phyloP scores from a whole-genome alignment of 2,797 vertebrate species.

The Cephalopachus bancanus region DNA sequence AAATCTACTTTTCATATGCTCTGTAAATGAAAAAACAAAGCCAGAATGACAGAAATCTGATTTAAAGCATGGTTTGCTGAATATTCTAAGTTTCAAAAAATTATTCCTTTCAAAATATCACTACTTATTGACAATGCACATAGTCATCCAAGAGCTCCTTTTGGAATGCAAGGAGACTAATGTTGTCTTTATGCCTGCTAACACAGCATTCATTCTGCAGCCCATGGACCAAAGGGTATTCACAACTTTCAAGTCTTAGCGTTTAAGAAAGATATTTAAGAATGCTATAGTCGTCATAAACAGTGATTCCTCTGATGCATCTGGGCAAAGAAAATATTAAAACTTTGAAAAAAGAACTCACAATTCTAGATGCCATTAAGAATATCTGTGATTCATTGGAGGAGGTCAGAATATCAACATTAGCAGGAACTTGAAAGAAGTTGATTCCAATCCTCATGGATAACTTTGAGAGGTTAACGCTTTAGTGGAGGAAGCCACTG shows the following conservation, averaged over 20 bases:
- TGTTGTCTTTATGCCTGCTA: not conserved
- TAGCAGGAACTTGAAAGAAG: not conserved
- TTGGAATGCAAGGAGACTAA: not conserved
- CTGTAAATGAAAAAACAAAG: not conserved
- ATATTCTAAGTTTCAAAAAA: not conserved
- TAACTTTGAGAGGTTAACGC: not conserved
- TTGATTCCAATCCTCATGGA: not conserved
- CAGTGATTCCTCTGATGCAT: not conserved
- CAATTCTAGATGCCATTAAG: not conserved
- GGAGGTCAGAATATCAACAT: not conserved
- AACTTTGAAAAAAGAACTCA: not conserved
- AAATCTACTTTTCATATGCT: not conserved
- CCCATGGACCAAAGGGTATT: not conserved
- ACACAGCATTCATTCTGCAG: not conserved
- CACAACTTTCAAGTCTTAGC: not conserved
- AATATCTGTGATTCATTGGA: not conserved
- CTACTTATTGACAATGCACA: not conserved
- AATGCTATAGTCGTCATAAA: not conserved
- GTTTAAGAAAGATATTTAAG: not conserved
- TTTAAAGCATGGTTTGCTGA: not conserved
- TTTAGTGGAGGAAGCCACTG: not conserved
- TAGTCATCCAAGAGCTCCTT: not conserved
- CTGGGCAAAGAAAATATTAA: not conserved
- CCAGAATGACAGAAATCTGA: too few species aligned
- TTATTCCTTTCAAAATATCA: not conserved